A percentile compares a stretch with the other conserved stretches of the same genome.
Conservation (phyloP, 2,888 invertebrate species). For the Lasioglossum oenotherae region DNA sequence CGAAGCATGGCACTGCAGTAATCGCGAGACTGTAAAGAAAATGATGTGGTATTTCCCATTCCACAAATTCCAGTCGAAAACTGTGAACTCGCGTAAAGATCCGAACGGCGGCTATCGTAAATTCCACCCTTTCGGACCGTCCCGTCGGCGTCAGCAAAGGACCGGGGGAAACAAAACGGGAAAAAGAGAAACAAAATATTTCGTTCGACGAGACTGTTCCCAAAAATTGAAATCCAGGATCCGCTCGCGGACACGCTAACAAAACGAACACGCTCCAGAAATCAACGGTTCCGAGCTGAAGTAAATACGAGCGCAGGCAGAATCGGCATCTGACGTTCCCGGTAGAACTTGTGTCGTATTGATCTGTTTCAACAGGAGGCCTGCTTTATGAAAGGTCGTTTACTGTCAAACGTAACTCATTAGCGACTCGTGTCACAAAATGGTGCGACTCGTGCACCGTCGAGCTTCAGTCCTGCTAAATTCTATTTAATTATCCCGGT, state of each 20-base stretch:
- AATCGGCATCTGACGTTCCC: constrained; percentile 6
- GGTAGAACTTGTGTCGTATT: constrained; percentile 11
- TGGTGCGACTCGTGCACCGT: neutral
- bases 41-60: neutral
- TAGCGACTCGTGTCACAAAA: constrained; percentile 15
- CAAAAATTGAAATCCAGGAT: constrained; percentile 12
- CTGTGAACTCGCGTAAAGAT: neutral
- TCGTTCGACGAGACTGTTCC: neutral
- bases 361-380: constrained; percentile 16
- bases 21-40: neutral
- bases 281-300: constrained; percentile 20
- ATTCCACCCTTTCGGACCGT: neutral
- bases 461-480: neutral
- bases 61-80: neutral
- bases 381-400: constrained; percentile 11
- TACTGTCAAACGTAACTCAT: constrained; percentile 19
- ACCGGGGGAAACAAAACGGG: neutral
- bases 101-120: neutral
- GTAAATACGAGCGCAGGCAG: constrained; percentile 2
- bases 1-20: too few species aligned
- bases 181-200: neutral
- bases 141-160: neutral
- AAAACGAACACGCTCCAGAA: constrained; percentile 5
- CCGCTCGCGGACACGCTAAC: constrained; percentile 10
- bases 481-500: neutral